phyloP scores from a whole-genome alignment of 2,113 vertebrate species.

The Kryptolebias marmoratus region DNA sequence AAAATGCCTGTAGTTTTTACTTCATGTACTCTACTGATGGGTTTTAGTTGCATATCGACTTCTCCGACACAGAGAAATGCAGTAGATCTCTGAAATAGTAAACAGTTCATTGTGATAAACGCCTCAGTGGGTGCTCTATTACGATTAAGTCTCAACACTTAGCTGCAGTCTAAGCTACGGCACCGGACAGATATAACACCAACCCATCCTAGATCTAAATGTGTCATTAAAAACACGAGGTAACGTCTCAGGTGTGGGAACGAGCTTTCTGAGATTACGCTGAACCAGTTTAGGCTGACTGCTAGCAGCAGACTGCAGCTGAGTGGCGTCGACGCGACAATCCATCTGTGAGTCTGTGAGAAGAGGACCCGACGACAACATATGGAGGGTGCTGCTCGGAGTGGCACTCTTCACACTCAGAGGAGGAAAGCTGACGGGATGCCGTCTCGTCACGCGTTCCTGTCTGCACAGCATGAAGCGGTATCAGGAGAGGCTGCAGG shows the following conservation, averaged over 20 bases:
- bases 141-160: constrained; percentile 19
- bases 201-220: background rate
- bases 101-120: constrained; percentile 38
- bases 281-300: constrained; percentile 15
- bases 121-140: constrained; percentile 20
- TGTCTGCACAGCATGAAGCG: background rate
- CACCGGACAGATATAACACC: constrained; percentile 18
- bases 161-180: constrained; percentile 79
- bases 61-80: background rate
- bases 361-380: constrained; percentile 79
- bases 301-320: constrained; percentile 58
- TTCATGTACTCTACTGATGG: background rate
- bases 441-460: constrained; percentile 27
- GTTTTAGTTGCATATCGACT: background rate
- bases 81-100: constrained; percentile 38
- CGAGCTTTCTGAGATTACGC: constrained; percentile 1
- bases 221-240: background rate
- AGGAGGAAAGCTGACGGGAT: constrained; percentile 24
- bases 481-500: background rate
- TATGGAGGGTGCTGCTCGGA: constrained; percentile 82
- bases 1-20: background rate
- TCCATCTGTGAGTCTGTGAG: constrained; percentile 55
- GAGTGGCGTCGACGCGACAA: constrained; percentile 35
- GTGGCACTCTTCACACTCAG: constrained; percentile 64
- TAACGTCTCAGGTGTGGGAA: background rate